A percentile compares a stretch with the other conserved stretches of the same genome.
Conservation (phyloP, 2,888 invertebrate species). For the Digitonthophagus gazella region DNA sequence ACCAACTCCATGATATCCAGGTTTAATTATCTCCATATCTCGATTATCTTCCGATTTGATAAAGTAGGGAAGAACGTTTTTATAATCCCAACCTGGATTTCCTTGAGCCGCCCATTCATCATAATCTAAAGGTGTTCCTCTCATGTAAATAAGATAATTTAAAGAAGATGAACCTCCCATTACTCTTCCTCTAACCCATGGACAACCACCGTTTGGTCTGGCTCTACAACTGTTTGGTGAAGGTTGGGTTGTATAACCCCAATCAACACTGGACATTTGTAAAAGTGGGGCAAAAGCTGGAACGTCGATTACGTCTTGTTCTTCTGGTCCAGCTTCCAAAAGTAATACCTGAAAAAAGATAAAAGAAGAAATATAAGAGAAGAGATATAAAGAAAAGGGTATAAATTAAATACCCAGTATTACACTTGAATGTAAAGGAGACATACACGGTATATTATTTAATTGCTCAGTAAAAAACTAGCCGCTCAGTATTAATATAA, state of each 20-base stretch:
- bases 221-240: conserved; percentile 61
- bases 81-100: conserved; percentile 63
- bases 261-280: conserved; percentile 64
- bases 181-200: conserved; percentile 63
- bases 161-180: conserved; percentile 68
- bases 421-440: no score
- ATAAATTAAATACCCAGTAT: no score
- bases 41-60: conserved; percentile 65
- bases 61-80: conserved; percentile 68
- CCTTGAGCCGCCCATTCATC: conserved; percentile 64
- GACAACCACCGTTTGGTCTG: conserved; percentile 57
- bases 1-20: conserved; percentile 58
- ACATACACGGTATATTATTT: no score
- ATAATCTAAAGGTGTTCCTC: conserved; percentile 61
- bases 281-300: conserved; percentile 63
- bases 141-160: conserved; percentile 66
- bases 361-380: background rate
- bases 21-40: conserved; percentile 56
- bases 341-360: conserved; percentile 56
- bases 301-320: conserved; percentile 64
- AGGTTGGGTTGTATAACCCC: conserved; percentile 68
- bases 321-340: conserved; percentile 67
- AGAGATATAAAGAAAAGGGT: background rate
- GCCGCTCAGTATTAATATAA: no score
- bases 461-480: no score